These are phyloP conservation scores for Beroe forskalii DNA, from an alignment of 37 sponge, comb jelly and placozoan species.

Conservation along the genomic window DNA sequence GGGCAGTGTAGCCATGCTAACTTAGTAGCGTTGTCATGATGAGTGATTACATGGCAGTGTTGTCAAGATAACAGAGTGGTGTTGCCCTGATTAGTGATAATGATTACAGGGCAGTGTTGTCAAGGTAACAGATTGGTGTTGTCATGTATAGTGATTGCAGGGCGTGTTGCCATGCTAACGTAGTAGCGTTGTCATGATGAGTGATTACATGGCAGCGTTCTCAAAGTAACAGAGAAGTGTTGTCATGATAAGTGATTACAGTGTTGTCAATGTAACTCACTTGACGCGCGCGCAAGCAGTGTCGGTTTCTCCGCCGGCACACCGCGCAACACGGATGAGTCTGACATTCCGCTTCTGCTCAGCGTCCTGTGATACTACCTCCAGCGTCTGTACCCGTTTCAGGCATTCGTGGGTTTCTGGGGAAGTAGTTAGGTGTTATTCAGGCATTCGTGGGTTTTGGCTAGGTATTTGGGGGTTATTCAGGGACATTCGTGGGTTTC, in stretches of 20 bases:
- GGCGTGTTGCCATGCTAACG: background rate
- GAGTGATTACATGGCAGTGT: no score
- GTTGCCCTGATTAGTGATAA: no score
- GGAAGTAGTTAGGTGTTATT: background rate
- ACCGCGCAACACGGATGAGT: slow-evolving; percentile 37
- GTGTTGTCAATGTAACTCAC: background rate
- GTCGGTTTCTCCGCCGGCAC: slow-evolving; percentile 6
- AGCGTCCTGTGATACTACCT: slow-evolving; percentile 13
- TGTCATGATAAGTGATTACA: background rate
- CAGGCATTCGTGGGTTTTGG: no score
- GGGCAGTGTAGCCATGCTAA: background rate
- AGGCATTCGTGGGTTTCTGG: background rate
- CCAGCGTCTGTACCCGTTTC: slow-evolving; percentile 11
- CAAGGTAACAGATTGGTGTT: no score
- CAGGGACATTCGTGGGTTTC: no score
- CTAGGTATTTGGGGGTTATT: no score
- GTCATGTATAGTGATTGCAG: no score
- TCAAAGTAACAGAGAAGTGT: background rate
- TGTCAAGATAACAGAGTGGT: no score
- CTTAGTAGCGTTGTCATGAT: no score
- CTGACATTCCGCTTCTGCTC: slow-evolving; percentile 28
- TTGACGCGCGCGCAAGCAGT: slow-evolving; percentile 45
- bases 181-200: background rate
- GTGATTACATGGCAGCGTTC: background rate
- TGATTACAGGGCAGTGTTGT: no score